Evolutionary conservation across 2,113 vertebrate genomes (phyloP), one percentile per base, ranked within the genome.

Genomic region (Macaca nemestrina): DNA sequence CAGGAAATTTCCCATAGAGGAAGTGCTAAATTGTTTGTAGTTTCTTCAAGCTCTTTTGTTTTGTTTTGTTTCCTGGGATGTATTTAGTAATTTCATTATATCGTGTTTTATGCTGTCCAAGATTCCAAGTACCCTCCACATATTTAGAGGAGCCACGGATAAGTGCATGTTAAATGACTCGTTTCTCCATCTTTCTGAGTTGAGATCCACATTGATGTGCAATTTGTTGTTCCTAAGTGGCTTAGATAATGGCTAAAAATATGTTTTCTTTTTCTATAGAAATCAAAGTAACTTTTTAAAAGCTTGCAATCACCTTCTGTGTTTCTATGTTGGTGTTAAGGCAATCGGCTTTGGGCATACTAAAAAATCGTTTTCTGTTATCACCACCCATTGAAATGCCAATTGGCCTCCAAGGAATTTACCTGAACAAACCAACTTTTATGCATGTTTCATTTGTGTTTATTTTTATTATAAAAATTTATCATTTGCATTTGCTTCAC

Each of bases 401-500:
- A 89, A 2, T 11, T 59, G 35, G 3, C 25, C 35, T 88, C 57
- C 32, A 30, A 72, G 43, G 23, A 93, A 78, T 81, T 88, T 81
- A 30, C 50, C 75, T 94, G 68, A 55, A 81, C 22, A 86, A 95
- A 76, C 76, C 80, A 86, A 76, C 25, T 40, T 93, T 59, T 73
- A 61, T 50, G 82, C 11, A 3, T 91, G 40, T 81, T 61, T 93
- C 50, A 88, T 45, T 45, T 45, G 23, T 94, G 72, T 59, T 93
- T 92, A 35, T 59, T 95, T 94, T 95, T 94, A 52, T 81, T 95
- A 95, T 73, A 23, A 14, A 64, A 85, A 45, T 70, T 67, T 95
- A 73, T 52, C 57, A 38, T 40, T 80, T 88, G 25, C 38, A 87
- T 57, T 88, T 96, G 61, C 94, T 72, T 81, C 40, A 94, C 90